Evolutionary conservation across 2,888 invertebrate genomes (phyloP).

Genomic region (Drosophila borborema): DNA sequence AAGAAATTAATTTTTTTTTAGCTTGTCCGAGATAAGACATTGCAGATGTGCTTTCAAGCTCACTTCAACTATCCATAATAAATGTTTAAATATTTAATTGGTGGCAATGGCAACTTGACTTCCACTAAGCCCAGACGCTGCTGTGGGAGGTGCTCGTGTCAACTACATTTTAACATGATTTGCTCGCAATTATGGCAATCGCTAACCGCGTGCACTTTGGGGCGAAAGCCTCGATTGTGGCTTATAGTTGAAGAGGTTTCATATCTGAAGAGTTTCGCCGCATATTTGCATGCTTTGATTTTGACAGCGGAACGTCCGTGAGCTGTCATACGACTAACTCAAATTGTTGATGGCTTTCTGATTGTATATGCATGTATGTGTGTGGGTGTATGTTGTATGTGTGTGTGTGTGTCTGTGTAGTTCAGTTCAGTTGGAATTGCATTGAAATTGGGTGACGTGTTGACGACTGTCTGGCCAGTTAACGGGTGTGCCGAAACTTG

Average conservation of each 20-base stretch:
- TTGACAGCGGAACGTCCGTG: constrained; percentile 64
- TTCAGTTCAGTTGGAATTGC: constrained; percentile 39
- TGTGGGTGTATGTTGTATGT: background rate
- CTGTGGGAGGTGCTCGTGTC: background rate
- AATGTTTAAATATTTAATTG: background rate
- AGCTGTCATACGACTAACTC: constrained; percentile 65
- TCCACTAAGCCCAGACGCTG: background rate
- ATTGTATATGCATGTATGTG: background rate
- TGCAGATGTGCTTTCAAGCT: background rate
- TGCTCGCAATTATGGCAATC: constrained; percentile 21
- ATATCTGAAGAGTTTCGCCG: constrained; percentile 48
- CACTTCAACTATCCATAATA: background rate
- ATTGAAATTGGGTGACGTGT: constrained; percentile 26
- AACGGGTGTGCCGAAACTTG: constrained; percentile 32
- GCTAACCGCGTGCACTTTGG: constrained; percentile 15
- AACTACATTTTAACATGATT: constrained; percentile 62
- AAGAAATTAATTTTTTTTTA: too few relatives aligned
- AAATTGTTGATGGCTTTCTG: constrained; percentile 9
- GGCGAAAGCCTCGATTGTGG: constrained; percentile 4
- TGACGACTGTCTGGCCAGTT: constrained; percentile 24
- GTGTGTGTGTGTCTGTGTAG: background rate
- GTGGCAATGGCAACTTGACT: background rate
- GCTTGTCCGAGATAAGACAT: too few relatives aligned
- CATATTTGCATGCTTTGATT: constrained; percentile 50
- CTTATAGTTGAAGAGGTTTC: background rate